Base-by-base conservation (phyloP, 2,113 vertebrate species). In the Mellivora capensis region DNA sequence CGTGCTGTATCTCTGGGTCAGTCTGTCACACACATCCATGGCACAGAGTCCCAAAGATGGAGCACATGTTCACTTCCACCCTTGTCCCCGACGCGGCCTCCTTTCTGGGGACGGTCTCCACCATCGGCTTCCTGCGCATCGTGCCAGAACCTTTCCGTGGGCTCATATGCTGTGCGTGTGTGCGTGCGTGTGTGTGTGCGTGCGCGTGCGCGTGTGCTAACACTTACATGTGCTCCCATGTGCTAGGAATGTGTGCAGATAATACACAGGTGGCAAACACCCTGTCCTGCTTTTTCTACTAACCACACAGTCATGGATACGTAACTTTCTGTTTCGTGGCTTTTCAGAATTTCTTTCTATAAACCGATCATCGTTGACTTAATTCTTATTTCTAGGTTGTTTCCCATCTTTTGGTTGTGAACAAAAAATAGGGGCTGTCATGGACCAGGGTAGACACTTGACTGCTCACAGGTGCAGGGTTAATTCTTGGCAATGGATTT, bases 31-130 rank as follows among this genome's bases (percentile, higher is more conserved):
- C 2, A 54, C 3, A 23, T 14, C 10, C 3, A 4, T 34, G 18
- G n/a, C 42, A 37, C 37, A 67, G 57, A 80, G 49, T 62, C 76
- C 44, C 27, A 34, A 83, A 87, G 44, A 25, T 6, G 20, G 61
- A 54, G 5, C 9, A 7, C 8, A 9, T 54, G 37, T 81, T 13
- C 42, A 44, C 10, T 17, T 76, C 4, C 37, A 17, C 27, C 6
- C 21, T 25, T 23, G 21, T 6, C 49, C 15, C 47, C 2, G 5
- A 7, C 17, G 1, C 34, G 44, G 20, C 5, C 9, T 14, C 9
- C 37, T 69, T 47, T 37, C 20, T 7, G n/a, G 27, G 27, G 23
- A 52, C 14, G 0, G 14, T 52, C 49, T 52, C 49, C 49, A 17
- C 25, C 20, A 3, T 47, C 17, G 23, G 21, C 47, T 61, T 42